phyloP scores from a whole-genome alignment of 2,797 vertebrate species.

The Mormyrops boulengeri region DNA sequence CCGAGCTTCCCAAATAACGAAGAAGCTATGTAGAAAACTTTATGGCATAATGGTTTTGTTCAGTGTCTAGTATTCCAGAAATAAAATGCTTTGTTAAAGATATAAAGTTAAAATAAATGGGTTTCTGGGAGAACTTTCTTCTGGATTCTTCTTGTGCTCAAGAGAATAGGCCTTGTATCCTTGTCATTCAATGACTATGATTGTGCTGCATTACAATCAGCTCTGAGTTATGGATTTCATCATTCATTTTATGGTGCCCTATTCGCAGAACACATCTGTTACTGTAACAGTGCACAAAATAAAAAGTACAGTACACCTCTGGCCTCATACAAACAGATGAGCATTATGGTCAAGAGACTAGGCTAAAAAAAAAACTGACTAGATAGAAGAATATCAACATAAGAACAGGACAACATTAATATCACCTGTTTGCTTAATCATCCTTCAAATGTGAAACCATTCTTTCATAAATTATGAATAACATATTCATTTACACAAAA shows the following conservation, averaged over 20 bases:
- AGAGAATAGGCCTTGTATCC: not conserved
- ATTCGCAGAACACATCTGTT: not conserved
- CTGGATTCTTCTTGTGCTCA: not conserved
- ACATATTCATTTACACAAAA: constrained; percentile 21
- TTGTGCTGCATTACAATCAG: not conserved
- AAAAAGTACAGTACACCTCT: not conserved
- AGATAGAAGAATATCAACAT: not conserved
- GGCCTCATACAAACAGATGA: not conserved
- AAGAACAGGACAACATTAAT: not conserved
- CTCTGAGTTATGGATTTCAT: not conserved
- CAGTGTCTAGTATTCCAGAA: constrained; percentile 8
- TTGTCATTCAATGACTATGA: not conserved
- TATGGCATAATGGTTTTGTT: constrained; percentile 4
- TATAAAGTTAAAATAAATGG: constrained; percentile 4
- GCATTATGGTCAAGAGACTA: not conserved
- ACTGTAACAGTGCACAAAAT: constrained; percentile 8
- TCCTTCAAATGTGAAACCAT: constrained; percentile 16
- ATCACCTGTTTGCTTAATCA: constrained; percentile 13
- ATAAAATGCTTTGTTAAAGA: not conserved
- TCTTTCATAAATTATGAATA: constrained; percentile 20
- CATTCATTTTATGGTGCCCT: not conserved
- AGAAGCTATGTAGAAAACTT: constrained; percentile 7
- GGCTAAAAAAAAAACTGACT: not conserved
- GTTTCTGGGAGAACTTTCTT: not conserved
- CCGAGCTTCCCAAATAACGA: constrained; percentile 8